Evolutionary conservation across 2,888 invertebrate genomes (phyloP), one percentile per base, ranked within the genome.

Genomic region (Scaptomyza tumidula): DNA sequence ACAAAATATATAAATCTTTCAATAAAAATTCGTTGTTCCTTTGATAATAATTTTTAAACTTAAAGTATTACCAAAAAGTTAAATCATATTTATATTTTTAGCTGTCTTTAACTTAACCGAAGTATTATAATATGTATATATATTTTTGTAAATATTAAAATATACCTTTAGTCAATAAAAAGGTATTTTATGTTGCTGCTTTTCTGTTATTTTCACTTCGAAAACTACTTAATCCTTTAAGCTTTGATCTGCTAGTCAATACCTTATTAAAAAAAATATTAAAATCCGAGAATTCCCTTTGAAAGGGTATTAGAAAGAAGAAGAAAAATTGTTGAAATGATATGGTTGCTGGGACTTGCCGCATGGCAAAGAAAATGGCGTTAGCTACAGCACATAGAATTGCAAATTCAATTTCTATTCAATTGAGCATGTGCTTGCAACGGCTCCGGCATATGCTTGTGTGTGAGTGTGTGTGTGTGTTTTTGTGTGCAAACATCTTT

Each of bases 331-430:
- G 9, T 16, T 9, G 39, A 43, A 46, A 39, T 44, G 45, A 45
- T 53, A 52, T 66, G 59, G 41, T 66, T 43, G 65, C 53, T 71
- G 55, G 71, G 57, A 64, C 60, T 72, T 71, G 65, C 73, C 67
- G 64, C 71, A 75, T 71, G 68, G 71, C 75, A 86, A 86, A 71
- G 82, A 84, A 80, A 86, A 86, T 80, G 84, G 81, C 82, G 78
- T 80, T 82, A 79, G 80, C 76, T 76, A 68, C 78, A 80, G 76
- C 73, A 77, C 79, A 80, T 82, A 84, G 85, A 85, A 85, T 86
- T 86, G 86, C 85, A 85, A 86, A 86, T 86, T 86, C 85, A 85
- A 86, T 86, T 86, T 85, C 86, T 80, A 86, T 86, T 86, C 85
- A 86, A 86, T 86, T 86, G 86, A 82, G 86, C 85, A 85, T 85